Conservation (phyloP, 2,797 vertebrate genomes). For the Thaleichthys pacificus region DNA sequence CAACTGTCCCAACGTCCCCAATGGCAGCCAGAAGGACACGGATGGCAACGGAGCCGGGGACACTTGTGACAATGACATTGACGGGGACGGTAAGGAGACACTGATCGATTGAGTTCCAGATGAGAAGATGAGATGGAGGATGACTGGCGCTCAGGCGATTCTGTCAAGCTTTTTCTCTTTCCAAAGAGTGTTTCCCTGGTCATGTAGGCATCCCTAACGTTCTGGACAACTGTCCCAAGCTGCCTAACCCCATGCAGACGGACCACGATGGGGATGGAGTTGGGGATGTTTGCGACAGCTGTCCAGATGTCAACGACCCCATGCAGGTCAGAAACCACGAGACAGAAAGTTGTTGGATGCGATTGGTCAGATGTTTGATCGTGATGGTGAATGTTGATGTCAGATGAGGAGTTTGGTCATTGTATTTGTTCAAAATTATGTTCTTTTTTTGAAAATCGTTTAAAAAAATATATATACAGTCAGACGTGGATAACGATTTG, state of each 20-base stretch:
- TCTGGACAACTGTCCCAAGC: slow-evolving; percentile 91
- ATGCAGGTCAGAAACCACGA: slow-evolving; percentile 81
- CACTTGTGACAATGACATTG: slow-evolving; percentile 81
- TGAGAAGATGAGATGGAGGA: neutral
- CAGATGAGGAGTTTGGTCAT: neutral
- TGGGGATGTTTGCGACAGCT: slow-evolving; percentile 94
- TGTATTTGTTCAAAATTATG: neutral
- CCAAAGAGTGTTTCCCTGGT: neutral
- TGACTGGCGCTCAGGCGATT: neutral
- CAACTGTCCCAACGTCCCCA: slow-evolving; percentile 82
- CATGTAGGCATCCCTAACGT: slow-evolving; percentile 87
- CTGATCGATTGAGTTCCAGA: neutral
- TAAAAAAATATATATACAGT: slow-evolving; percentile 65
- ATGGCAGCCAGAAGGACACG: slow-evolving; percentile 79
- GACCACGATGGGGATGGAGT: slow-evolving; percentile 89
- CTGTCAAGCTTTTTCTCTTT: neutral
- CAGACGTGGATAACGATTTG: slow-evolving; percentile 85
- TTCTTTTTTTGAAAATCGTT: neutral
- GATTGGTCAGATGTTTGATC: neutral
- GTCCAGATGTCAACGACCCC: slow-evolving; percentile 93
- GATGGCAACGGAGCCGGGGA: slow-evolving; percentile 92
- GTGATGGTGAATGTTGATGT: neutral
- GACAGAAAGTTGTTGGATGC: neutral
- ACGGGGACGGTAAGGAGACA: slow-evolving; percentile 55
- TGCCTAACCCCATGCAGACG: slow-evolving; percentile 93